Percentiles rank a stretch among this genome's conserved stretches.
phyloP scores from a whole-genome alignment of 1,140 invertebrate genomes.

The Achroia grisella region DNA sequence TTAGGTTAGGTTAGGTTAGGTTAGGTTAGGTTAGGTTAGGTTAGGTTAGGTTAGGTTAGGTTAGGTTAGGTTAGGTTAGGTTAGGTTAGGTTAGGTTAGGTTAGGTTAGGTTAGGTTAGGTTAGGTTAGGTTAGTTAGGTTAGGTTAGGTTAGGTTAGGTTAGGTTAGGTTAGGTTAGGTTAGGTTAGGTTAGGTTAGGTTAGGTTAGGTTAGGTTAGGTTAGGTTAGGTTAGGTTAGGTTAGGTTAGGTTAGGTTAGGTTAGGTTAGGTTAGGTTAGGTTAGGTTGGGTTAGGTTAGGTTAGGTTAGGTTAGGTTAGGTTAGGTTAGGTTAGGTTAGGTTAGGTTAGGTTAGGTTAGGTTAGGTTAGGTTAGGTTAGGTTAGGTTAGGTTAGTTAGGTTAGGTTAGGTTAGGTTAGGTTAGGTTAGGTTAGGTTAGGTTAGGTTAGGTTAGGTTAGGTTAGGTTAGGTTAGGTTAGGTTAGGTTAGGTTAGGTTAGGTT shows the following conservation, averaged over 20 bases:
- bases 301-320: constrained; percentile 10
- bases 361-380: too few species aligned
- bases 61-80: constrained; percentile 23
- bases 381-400: too few species aligned
- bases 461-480: too few species aligned
- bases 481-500: too few species aligned
- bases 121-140: constrained; percentile 5
- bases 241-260: constrained; percentile 2
- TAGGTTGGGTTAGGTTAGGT: not conserved
- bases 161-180: not conserved
- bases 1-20: constrained; percentile 19
- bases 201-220: not conserved
- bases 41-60: constrained; percentile 25
- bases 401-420: too few species aligned
- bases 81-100: constrained; percentile 30
- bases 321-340: constrained; percentile 13
- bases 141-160: not conserved
- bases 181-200: not conserved
- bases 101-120: constrained; percentile 13
- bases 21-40: constrained; percentile 23
- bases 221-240: constrained; percentile 5
- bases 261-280: not conserved
- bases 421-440: too few species aligned
- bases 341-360: too few species aligned
- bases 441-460: too few species aligned